phyloP scores from a whole-genome alignment of 2,888 invertebrate genomes.

The Eupeodes luniger region DNA sequence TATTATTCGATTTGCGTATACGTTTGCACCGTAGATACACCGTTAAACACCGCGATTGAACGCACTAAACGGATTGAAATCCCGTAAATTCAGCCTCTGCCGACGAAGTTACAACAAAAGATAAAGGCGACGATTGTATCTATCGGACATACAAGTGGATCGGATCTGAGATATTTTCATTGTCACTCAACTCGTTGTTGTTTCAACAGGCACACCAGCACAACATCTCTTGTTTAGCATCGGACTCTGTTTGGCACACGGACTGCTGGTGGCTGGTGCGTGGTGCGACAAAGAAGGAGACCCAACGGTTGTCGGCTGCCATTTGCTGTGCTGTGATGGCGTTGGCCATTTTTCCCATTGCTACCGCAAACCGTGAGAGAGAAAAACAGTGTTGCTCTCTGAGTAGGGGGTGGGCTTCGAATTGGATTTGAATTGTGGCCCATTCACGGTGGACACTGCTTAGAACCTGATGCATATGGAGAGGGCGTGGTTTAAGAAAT shows the following conservation, averaged over 20 bases:
- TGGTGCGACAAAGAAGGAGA: conserved; percentile 58
- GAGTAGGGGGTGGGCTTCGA: conserved; percentile 68
- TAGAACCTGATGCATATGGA: conserved; percentile 17
- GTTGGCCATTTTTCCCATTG: conserved; percentile 70
- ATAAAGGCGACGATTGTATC: conserved; percentile 60
- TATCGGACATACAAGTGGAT: conserved; percentile 60
- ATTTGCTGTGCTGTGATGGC: conserved; percentile 66
- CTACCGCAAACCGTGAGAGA: conserved; percentile 38
- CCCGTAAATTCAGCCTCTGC: conserved; percentile 65
- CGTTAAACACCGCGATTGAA: conserved; percentile 59
- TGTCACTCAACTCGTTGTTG: conserved; percentile 49
- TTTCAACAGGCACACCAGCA: conserved; percentile 57
- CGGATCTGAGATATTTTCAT: conserved; percentile 55
- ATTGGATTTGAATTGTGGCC: conserved; percentile 37
- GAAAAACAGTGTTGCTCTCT: conserved; percentile 32
- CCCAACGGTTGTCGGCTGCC: conserved; percentile 59
- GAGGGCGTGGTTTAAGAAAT: conserved; percentile 53
- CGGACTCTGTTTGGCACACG: conserved; percentile 60
- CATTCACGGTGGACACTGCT: conserved; percentile 48
- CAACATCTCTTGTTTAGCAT: conserved; percentile 1
- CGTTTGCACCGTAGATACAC: conserved; percentile 51
- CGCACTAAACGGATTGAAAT: conserved; percentile 72
- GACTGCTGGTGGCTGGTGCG: conserved; percentile 10
- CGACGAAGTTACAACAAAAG: conserved; percentile 63
- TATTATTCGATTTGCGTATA: conserved; percentile 29